Evolutionary conservation across 2,797 vertebrate species (phyloP).

Genomic region (Galago senegalensis): DNA sequence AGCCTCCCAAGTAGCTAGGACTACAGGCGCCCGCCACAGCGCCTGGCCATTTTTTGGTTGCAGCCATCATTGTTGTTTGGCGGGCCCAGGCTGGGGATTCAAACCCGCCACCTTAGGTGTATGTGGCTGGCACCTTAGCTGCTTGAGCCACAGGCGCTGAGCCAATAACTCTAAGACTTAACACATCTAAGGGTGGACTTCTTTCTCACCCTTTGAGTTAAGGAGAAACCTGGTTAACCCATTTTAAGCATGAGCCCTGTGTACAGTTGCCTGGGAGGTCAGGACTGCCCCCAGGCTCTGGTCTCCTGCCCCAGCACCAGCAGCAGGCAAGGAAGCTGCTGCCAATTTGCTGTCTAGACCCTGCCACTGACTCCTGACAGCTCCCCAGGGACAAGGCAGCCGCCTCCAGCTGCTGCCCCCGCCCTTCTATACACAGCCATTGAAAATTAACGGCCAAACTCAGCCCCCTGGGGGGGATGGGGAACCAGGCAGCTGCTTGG

Average conservation of each 20-base stretch:
- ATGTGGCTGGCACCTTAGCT: too few relatives aligned
- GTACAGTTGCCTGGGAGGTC: background rate
- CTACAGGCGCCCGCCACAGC: too few relatives aligned
- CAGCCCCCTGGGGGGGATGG: conserved; percentile 7
- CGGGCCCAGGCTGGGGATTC: too few relatives aligned
- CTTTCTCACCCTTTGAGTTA: background rate
- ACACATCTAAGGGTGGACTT: background rate
- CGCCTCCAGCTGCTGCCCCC: conserved; percentile 64
- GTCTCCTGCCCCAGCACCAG: background rate
- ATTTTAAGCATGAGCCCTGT: rapidly evolving
- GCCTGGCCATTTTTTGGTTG: too few relatives aligned
- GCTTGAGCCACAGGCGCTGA: too few relatives aligned
- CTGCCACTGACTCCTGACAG: background rate
- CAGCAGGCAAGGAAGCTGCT: background rate
- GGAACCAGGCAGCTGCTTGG: background rate
- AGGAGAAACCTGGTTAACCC: background rate
- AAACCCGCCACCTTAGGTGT: too few relatives aligned
- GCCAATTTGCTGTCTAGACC: background rate
- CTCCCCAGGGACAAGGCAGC: conserved; percentile 56
- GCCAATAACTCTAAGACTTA: background rate
- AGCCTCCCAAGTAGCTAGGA: too few relatives aligned
- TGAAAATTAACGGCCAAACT: conserved; percentile 78
- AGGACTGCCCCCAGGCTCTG: background rate
- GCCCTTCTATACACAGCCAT: background rate
- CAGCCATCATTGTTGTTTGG: too few relatives aligned